These are phyloP conservation scores for Lathronympha strigana DNA, from an alignment of 2,888 invertebrate genomes.

Conservation along the genomic window DNA sequence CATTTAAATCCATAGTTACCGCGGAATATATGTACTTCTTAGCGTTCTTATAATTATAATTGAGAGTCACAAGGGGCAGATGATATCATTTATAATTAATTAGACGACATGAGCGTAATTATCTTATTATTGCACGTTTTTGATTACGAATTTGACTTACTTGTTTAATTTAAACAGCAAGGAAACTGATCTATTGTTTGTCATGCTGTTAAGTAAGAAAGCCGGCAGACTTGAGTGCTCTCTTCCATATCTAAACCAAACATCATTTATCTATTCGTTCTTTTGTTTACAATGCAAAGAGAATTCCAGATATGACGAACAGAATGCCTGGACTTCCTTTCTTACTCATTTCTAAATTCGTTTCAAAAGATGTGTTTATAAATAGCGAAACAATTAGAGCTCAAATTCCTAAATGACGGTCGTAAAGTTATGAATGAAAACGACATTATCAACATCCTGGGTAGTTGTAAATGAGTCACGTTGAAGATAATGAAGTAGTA, in stretches of 20 bases:
- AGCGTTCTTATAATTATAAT: not conserved
- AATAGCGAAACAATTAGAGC: constrained; percentile 59
- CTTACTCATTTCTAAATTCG: constrained; percentile 45
- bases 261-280: constrained; percentile 35
- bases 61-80: not conserved
- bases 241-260: constrained; percentile 34
- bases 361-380: constrained; percentile 53
- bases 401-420: constrained; percentile 54
- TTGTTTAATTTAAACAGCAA: not conserved
- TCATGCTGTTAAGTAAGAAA: constrained; percentile 30
- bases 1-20: too few species aligned
- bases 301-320: constrained; percentile 28
- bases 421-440: constrained; percentile 66
- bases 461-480: constrained; percentile 66
- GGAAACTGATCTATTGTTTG: constrained; percentile 37
- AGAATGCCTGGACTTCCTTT: constrained; percentile 29
- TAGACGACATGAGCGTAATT: not conserved
- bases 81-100: not conserved
- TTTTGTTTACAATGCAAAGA: constrained; percentile 31
- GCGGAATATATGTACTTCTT: not conserved
- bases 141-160: constrained; percentile 14
- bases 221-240: constrained; percentile 27
- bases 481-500: constrained; percentile 47
- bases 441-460: constrained; percentile 74
- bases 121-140: not conserved